phyloP scores from a whole-genome alignment of 1,140 invertebrate species.

The Copidosoma floridanum region DNA sequence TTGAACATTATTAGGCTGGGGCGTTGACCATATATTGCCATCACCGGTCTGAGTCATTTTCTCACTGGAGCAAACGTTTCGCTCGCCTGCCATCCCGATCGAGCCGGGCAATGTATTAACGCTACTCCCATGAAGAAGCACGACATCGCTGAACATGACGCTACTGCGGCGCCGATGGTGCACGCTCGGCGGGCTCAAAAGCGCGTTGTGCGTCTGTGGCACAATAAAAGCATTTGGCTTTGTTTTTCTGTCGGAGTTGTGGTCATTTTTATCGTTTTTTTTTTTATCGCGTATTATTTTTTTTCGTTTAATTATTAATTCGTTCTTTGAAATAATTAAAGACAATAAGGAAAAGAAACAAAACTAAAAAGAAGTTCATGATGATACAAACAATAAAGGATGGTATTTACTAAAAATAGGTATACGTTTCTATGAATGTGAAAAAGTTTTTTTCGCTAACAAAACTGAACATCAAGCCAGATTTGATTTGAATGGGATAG shows the following conservation, averaged over 20 bases:
- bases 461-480: background rate
- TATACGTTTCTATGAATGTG: too few relatives aligned
- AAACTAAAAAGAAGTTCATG: too few relatives aligned
- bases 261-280: too few relatives aligned
- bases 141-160: conserved; percentile 85
- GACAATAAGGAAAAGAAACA: too few relatives aligned
- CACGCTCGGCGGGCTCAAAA: conserved; percentile 65
- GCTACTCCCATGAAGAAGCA: conserved; percentile 67
- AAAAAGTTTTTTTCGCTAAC: too few relatives aligned
- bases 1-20: conserved; percentile 47
- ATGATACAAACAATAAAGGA: too few relatives aligned
- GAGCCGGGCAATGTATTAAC: conserved; percentile 48
- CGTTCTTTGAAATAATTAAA: too few relatives aligned
- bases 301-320: too few relatives aligned
- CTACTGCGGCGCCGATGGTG: conserved; percentile 67
- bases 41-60: conserved; percentile 84
- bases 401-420: too few relatives aligned
- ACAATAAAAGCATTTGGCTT: too few relatives aligned
- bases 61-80: conserved; percentile 78
- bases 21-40: conserved; percentile 65
- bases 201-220: conserved; percentile 51
- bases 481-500: background rate
- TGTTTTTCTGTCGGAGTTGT: too few relatives aligned
- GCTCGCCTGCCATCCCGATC: conserved; percentile 51
- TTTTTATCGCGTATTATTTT: too few relatives aligned